Evolutionary conservation across 2,113 vertebrate species (phyloP).

Genomic region (Craseonycteris thonglongyai): DNA sequence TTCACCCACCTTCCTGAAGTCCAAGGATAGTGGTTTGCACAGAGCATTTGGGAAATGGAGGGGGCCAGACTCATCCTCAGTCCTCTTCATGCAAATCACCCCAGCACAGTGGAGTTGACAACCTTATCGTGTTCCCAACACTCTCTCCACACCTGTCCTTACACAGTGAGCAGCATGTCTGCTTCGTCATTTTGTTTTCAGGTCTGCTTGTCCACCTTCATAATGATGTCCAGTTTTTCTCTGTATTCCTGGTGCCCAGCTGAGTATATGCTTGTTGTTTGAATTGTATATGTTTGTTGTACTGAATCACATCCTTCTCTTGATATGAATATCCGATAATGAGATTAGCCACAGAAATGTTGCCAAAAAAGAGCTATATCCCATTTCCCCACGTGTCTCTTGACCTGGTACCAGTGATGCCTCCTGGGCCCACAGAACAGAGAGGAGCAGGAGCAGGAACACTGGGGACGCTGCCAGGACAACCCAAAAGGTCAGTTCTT

Average conservation of each 20-base stretch:
- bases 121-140: accelerated
- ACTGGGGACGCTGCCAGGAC: background rate
- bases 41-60: background rate
- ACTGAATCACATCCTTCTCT: background rate
- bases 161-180: accelerated
- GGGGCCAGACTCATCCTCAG: background rate
- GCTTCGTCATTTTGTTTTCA: background rate
- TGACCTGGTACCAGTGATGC: background rate
- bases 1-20: background rate
- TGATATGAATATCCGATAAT: background rate
- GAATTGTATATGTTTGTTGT: background rate
- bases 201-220: background rate
- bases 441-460: background rate
- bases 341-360: background rate
- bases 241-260: background rate
- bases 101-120: accelerated
- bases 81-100: background rate
- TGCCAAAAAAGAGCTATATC: background rate
- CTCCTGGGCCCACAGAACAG: background rate
- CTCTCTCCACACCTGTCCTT: background rate
- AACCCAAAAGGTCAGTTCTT: background rate
- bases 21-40: background rate
- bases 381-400: background rate
- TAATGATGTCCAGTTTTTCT: background rate
- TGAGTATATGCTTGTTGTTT: background rate